Conservation (phyloP, 2,888 invertebrate species). For the Trachelus troglodyta region DNA sequence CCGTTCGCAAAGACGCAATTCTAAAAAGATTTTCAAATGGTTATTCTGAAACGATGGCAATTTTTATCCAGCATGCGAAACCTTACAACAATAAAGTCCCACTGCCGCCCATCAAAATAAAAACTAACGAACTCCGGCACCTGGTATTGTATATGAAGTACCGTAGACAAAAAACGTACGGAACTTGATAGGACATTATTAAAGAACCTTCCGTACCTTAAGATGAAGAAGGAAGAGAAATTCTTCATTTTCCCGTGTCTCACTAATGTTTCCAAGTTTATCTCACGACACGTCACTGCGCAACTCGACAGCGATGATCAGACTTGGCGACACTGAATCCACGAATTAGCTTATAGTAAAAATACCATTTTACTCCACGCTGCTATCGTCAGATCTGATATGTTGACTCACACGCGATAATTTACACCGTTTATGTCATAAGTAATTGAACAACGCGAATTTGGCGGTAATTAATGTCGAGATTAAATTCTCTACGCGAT, state of each 20-base stretch:
- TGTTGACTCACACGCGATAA: background rate
- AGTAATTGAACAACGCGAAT: background rate
- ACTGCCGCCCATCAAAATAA: background rate
- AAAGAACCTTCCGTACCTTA: conserved; percentile 46
- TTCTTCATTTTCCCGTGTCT: conserved; percentile 62
- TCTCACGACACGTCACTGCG: conserved; percentile 15
- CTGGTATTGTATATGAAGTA: background rate
- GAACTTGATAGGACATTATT: background rate
- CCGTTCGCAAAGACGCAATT: background rate
- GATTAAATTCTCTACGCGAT: background rate
- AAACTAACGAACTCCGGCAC: background rate
- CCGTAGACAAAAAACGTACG: background rate
- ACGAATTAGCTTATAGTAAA: background rate
- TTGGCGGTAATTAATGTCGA: background rate
- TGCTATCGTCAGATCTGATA: background rate
- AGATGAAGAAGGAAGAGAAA: conserved; percentile 60
- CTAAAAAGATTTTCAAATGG: background rate
- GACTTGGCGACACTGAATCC: background rate
- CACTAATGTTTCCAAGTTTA: conserved; percentile 60
- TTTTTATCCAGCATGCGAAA: background rate
- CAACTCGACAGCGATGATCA: conserved; percentile 2
- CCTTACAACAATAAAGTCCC: background rate
- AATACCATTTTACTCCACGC: background rate
- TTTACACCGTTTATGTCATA: background rate
- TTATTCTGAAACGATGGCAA: background rate